A percentile compares a stretch with the other conserved stretches of the same genome.
These are phyloP conservation scores for Oreochromis spilurus DNA, from an alignment of 2,113 vertebrate species.

Conservation along the genomic window DNA sequence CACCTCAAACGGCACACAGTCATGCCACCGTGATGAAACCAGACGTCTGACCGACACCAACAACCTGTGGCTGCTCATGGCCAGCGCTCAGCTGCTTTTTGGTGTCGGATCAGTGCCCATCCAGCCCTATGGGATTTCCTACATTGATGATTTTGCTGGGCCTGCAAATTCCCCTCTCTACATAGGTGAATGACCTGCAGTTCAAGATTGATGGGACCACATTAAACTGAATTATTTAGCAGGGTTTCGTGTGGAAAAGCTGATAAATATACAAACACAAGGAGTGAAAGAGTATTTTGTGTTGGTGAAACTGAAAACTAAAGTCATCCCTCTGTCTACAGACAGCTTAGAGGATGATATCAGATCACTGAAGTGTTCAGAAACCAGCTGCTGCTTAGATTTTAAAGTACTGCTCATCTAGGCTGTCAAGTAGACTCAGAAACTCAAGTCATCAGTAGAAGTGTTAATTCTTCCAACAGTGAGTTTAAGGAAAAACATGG, in stretches of 20 bases:
- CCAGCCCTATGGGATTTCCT: conserved; percentile 95
- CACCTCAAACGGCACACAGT: conserved; percentile 29
- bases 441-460: neutral
- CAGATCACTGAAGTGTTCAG: neutral
- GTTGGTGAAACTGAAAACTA: neutral
- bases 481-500: neutral
- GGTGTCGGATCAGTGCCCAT: conserved; percentile 92
- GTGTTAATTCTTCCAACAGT: neutral
- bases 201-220: neutral
- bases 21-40: conserved; percentile 45
- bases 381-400: neutral
- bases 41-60: conserved; percentile 66
- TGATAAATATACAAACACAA: neutral
- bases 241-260: neutral
- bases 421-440: neutral
- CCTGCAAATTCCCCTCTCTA: conserved; percentile 87
- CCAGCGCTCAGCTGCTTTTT: conserved; percentile 84
- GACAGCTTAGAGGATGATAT: neutral
- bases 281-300: neutral
- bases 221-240: neutral
- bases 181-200: conserved; percentile 77
- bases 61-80: conserved; percentile 88
- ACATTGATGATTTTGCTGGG: conserved; percentile 89
- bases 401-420: neutral
- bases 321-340: neutral